Percentiles rank a stretch among this genome's conserved stretches.
Evolutionary conservation across 2,888 invertebrate species (phyloP).

Genomic region (Pseudococcus jackbeardsleyi): DNA sequence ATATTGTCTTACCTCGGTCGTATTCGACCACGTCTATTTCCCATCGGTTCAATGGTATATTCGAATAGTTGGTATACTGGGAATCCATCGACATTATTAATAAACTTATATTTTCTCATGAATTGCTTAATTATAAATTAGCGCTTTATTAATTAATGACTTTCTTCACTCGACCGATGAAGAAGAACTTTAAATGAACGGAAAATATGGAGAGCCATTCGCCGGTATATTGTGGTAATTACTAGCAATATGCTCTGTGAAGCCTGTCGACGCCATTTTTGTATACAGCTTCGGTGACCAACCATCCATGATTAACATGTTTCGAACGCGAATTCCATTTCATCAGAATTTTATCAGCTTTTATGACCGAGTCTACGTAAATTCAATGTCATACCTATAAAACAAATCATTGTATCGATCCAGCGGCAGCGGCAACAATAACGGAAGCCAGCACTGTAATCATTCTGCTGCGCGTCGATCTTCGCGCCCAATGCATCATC

Average conservation of each 20-base stretch:
- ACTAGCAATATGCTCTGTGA: slow-evolving; percentile 61
- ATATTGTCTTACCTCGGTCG: not conserved
- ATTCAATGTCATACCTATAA: slow-evolving; percentile 45
- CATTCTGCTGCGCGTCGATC: not conserved
- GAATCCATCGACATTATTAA: slow-evolving; percentile 62
- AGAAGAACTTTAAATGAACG: slow-evolving; percentile 61
- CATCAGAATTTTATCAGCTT: slow-evolving; percentile 58
- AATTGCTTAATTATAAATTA: slow-evolving; percentile 64
- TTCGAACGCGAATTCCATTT: slow-evolving; percentile 56
- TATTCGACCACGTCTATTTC: slow-evolving; percentile 33
- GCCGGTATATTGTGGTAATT: slow-evolving; percentile 61
- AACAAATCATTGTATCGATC: slow-evolving; percentile 36
- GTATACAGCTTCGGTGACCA: slow-evolving; percentile 58
- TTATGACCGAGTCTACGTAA: slow-evolving; percentile 10
- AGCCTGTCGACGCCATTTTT: slow-evolving; percentile 64
- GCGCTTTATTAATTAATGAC: slow-evolving; percentile 63
- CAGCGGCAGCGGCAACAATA: not conserved
- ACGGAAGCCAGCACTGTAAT: not conserved
- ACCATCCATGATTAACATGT: slow-evolving; percentile 63
- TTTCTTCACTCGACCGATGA: slow-evolving; percentile 63
- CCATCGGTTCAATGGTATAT: slow-evolving; percentile 59
- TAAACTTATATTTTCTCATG: slow-evolving; percentile 63
- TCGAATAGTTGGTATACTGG: slow-evolving; percentile 51
- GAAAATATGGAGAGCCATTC: slow-evolving; percentile 60
- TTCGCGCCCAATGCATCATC: not conserved